These are phyloP conservation scores for Alethe castanea DNA, from an alignment of 2,113 vertebrate genomes.

Conservation along the genomic window DNA sequence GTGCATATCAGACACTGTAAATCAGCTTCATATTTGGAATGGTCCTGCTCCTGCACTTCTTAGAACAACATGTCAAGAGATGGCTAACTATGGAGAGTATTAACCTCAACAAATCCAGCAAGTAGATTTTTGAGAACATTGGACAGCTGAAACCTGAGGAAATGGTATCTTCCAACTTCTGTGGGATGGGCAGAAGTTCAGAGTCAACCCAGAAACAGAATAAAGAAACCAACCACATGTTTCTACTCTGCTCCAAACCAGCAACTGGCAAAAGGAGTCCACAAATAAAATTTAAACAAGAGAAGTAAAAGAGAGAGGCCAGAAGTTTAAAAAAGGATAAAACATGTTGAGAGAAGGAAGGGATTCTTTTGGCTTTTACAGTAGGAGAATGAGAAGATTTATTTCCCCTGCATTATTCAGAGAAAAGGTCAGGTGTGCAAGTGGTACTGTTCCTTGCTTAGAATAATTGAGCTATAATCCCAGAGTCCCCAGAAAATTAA, in stretches of 20 bases:
- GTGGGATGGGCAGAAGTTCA: background rate
- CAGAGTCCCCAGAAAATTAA: background rate
- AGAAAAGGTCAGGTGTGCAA: background rate
- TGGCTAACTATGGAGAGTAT: background rate
- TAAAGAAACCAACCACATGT: background rate
- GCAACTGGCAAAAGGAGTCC: background rate
- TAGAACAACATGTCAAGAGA: background rate
- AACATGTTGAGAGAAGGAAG: background rate
- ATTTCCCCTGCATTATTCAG: background rate
- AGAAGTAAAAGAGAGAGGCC: background rate
- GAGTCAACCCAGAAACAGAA: background rate
- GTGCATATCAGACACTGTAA: background rate
- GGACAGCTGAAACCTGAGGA: background rate
- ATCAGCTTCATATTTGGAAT: background rate
- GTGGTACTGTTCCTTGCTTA: background rate
- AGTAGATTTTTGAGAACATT: background rate
- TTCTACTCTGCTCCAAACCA: background rate
- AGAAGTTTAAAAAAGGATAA: background rate
- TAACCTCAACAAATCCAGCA: background rate
- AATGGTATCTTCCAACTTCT: background rate
- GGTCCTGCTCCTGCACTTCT: background rate
- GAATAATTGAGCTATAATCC: background rate
- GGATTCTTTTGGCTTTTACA: background rate
- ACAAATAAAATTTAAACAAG: background rate
- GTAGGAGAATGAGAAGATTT: background rate